Conservation (phyloP, 2,113 vertebrate genomes). For the Motacilla tschutschensis region DNA sequence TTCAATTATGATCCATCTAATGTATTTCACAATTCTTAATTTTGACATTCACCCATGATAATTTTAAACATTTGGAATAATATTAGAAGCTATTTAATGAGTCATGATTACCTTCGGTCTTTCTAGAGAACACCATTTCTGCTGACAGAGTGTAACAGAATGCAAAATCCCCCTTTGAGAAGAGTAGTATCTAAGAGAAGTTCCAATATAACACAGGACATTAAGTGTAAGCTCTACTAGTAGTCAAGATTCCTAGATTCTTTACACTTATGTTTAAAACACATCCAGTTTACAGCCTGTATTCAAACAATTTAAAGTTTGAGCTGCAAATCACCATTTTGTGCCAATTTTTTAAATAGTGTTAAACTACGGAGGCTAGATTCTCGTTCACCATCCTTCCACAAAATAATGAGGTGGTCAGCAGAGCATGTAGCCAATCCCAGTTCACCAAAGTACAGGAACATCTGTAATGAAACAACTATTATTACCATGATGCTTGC, state of each 20-base stretch:
- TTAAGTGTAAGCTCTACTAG: not conserved
- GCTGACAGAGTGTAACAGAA: not conserved
- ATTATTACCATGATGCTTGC: not conserved
- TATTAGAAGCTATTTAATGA: not conserved
- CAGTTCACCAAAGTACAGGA: conserved; percentile 85
- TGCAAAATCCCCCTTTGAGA: not conserved
- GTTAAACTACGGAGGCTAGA: conserved; percentile 85
- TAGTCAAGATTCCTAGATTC: not conserved
- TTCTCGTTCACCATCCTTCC: conserved; percentile 90
- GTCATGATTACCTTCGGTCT: not conserved
- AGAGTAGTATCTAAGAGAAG: not conserved
- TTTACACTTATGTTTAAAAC: not conserved
- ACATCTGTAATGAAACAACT: conserved; percentile 83
- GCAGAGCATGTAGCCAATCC: conserved; percentile 91
- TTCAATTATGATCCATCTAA: not conserved
- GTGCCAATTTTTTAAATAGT: conserved; percentile 89
- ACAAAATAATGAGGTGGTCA: conserved; percentile 92
- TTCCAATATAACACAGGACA: not conserved
- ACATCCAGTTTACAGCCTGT: not conserved
- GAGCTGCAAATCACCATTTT: conserved; percentile 75
- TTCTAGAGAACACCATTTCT: not conserved
- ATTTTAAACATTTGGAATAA: not conserved
- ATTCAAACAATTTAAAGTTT: conserved; percentile 18
- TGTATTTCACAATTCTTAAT: not conserved
- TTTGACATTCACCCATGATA: not conserved